phyloP scores from a whole-genome alignment of 2,797 vertebrate species.

The Cynopterus sphinx region DNA sequence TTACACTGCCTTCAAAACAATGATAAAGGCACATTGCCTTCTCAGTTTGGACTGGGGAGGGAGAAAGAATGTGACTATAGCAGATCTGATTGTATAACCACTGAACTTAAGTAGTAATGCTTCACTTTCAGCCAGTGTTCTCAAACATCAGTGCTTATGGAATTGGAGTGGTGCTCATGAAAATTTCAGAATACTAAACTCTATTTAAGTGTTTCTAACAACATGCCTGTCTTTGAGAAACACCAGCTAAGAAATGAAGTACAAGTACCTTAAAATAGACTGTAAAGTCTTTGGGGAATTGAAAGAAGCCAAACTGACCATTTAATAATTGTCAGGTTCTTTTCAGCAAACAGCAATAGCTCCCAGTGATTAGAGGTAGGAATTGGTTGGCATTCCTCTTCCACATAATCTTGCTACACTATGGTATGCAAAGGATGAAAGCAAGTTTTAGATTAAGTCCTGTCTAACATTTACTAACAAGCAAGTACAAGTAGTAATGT shows the following conservation, averaged over 20 bases:
- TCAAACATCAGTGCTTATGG: not conserved
- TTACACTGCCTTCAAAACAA: not conserved
- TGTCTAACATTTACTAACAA: not conserved
- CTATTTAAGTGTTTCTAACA: not conserved
- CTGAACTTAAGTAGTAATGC: not conserved
- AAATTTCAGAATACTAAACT: not conserved
- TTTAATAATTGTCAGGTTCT: not conserved
- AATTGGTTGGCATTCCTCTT: not conserved
- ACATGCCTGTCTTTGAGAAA: not conserved
- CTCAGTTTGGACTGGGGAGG: not conserved
- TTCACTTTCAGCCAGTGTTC: not conserved
- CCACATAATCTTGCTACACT: not conserved
- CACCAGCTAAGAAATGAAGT: not conserved
- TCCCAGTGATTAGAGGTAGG: not conserved
- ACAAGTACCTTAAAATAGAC: not conserved
- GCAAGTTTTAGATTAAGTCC: not conserved
- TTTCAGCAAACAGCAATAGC: not conserved
- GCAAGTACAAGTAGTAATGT: not conserved
- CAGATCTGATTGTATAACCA: accelerated
- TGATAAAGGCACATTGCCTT: not conserved
- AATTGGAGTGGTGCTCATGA: not conserved
- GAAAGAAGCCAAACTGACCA: not conserved
- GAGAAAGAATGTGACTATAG: not conserved
- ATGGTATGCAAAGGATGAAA: not conserved
- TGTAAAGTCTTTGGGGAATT: not conserved